A percentile compares a stretch with the other conserved stretches of the same genome.
These are phyloP conservation scores for Ctena decussata DNA, from an alignment of 2,888 invertebrate species.

Conservation along the genomic window DNA sequence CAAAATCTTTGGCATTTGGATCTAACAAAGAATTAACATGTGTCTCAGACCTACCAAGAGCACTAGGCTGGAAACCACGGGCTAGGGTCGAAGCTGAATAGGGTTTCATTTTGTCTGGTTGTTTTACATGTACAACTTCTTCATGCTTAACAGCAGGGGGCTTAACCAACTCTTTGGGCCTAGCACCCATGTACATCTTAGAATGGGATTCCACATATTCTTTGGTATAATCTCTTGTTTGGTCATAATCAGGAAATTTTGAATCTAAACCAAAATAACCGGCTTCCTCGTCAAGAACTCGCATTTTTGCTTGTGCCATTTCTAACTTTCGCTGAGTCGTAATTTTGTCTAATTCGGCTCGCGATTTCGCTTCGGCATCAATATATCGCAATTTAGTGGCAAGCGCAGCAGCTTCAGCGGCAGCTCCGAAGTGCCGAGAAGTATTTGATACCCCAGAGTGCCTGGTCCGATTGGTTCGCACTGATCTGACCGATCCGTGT, in stretches of 20 bases:
- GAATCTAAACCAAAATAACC: neutral
- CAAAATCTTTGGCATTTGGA: neutral
- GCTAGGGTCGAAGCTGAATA: neutral
- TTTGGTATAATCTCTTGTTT: neutral
- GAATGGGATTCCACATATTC: neutral
- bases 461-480: neutral
- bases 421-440: neutral
- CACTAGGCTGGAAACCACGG: neutral
- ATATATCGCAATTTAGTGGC: constrained; percentile 17
- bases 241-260: neutral
- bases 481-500: neutral
- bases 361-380: constrained; percentile 22
- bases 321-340: constrained; percentile 8
- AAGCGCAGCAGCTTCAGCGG: constrained; percentile 20
- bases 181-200: neutral
- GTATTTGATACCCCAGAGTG: neutral
- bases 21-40: neutral
- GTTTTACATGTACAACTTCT: no score
- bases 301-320: constrained; percentile 7
- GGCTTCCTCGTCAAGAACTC: neutral
- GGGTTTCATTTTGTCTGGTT: neutral
- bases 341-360: constrained; percentile 22
- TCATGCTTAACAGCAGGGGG: no score
- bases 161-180: neutral
- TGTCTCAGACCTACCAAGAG: neutral